A percentile compares a stretch with the other conserved stretches of the same genome.
Conservation (phyloP, 1,140 invertebrate genomes). For the Cydia pomonella region DNA sequence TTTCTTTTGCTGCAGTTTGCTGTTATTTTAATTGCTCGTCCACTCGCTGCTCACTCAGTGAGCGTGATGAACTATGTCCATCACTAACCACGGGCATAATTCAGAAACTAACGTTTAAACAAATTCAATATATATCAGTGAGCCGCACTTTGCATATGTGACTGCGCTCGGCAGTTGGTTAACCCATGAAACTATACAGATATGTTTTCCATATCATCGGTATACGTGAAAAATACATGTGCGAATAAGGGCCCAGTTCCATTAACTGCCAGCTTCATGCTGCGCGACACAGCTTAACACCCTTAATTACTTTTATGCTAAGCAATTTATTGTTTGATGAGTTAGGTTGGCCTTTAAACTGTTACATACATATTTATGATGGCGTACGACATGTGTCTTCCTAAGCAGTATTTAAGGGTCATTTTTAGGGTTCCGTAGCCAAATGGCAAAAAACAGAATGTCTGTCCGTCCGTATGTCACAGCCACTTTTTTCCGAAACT, state of each 20-base stretch:
- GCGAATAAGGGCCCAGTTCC: not conserved
- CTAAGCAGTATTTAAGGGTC: not conserved
- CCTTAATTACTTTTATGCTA: slow-evolving; percentile 1
- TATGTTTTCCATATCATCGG: not conserved
- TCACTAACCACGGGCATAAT: not conserved
- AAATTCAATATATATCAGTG: not conserved
- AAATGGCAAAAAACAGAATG: no score
- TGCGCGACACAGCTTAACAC: not conserved
- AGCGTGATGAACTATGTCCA: slow-evolving; percentile 18
- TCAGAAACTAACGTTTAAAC: not conserved
- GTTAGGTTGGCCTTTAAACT: not conserved
- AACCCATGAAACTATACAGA: not conserved
- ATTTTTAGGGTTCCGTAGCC: no score
- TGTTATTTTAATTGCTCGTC: slow-evolving; percentile 26
- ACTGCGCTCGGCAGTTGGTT: not conserved
- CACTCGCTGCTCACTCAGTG: slow-evolving; percentile 17
- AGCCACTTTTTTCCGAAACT: no score
- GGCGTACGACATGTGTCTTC: not conserved
- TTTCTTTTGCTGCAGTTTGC: slow-evolving; percentile 25
- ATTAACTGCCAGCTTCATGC: no score
- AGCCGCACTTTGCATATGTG: not conserved
- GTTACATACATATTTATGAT: not conserved
- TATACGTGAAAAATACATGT: not conserved
- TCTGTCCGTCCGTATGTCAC: no score
- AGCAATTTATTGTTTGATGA: slow-evolving; percentile 1